Base-by-base conservation (phyloP, 2,888 invertebrate genomes). In the Ischnura elegans region DNA sequence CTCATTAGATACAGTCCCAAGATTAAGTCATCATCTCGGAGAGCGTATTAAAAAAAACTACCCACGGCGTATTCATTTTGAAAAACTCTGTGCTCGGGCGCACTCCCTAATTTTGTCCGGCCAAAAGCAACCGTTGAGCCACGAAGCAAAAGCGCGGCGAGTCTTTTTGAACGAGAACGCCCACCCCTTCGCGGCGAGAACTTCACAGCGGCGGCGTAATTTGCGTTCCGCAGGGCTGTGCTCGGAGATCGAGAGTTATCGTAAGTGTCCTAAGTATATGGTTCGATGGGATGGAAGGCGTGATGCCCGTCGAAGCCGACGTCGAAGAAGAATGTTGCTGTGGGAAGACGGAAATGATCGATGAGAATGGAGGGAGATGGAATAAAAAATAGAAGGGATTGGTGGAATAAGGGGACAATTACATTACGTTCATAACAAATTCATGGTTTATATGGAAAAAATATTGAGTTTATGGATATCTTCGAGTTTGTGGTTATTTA, bases 201-300 rank as follows among this genome's bases (percentile, higher is more conserved):
- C 43, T 47, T 90, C 90, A 90, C 66, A 43, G 90, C 87, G 61
- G 90, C n/a, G 90, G 61, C 90, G 61, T 90, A 90, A 90, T 90
- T 90, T 90, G 90, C 90, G 61, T 90, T 66, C 90, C 51, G 42
- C 43, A 29, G 90, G 61, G 42, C n/a, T 90, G 36, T 21, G 90
- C 90, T 90, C 90, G 61, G 66, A 47, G 90, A 66, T 36, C 25
- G 87, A 66, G n/a, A 90, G 61, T 61, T 51, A 90, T 90, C 90
- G 90, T 61, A 87, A 87, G 87, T 21, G 90, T 66, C 61, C 66
- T 90, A 90, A 90, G 90, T 90, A 90, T 90, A 90, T n/a, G 90
- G 90, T 90, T 47, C 66, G 90, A 43, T n/a, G 13, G 43, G 90
- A 90, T 61, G 43, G 90, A 61, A 90, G n/a, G 90, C 43, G 90